phyloP scores from a whole-genome alignment of 2,797 vertebrate species.

The Micromesistius poutassou region DNA sequence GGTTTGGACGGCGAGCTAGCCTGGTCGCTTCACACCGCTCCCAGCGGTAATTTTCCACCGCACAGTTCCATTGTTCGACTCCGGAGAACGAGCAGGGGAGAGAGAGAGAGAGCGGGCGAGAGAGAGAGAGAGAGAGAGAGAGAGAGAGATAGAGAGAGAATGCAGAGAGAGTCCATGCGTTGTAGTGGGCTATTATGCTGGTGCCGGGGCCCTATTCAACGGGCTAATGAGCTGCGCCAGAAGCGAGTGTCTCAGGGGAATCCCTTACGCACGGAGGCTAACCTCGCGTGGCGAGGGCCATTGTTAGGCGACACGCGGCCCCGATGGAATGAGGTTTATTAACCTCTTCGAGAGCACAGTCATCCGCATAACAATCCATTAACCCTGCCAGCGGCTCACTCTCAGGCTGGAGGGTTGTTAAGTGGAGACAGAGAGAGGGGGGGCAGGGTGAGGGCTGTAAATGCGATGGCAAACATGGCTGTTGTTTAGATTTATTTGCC shows the following conservation, averaged over 20 bases:
- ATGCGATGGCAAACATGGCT: too few species aligned
- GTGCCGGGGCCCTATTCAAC: conserved; percentile 60
- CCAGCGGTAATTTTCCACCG: conserved; percentile 37
- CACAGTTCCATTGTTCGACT: conserved; percentile 66
- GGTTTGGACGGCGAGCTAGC: conserved; percentile 54
- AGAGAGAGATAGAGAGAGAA: not conserved
- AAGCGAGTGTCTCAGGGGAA: conserved; percentile 60
- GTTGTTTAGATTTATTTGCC: too few species aligned
- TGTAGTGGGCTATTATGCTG: conserved; percentile 71
- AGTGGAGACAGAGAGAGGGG: not conserved
- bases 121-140: not conserved
- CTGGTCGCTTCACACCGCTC: conserved; percentile 45
- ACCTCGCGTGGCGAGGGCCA: conserved; percentile 33
- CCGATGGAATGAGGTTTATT: conserved; percentile 26
- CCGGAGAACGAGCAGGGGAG: not conserved
- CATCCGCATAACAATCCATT: not conserved
- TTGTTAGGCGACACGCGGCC: conserved; percentile 52
- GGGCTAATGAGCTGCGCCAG: conserved; percentile 62
- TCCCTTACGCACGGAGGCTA: conserved; percentile 27
- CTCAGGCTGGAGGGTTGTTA: not conserved
- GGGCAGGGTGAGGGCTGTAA: too few species aligned
- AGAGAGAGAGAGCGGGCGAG: conserved; percentile 2
- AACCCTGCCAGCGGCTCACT: not conserved
- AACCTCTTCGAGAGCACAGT: conserved; percentile 27
- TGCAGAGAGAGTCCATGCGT: conserved; percentile 60